Evolutionary conservation across 2,797 vertebrate species (phyloP), one percentile per base, ranked within the genome.

Genomic region (Esox masquinongy): DNA sequence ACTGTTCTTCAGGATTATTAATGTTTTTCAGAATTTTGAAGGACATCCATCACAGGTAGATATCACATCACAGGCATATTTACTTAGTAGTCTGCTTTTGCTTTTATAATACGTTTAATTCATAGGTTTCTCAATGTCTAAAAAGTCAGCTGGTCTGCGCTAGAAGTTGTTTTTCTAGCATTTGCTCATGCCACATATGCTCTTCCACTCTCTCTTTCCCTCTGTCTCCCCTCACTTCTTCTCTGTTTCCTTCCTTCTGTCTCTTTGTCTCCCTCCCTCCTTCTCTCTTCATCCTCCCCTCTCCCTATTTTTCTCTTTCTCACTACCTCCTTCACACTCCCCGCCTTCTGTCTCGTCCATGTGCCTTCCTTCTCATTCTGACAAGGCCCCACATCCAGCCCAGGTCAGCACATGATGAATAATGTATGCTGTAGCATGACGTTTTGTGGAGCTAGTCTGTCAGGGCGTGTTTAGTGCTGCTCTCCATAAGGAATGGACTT

Each of bases 371-470:
- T 73, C 72, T 16, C 74, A 80, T 88, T 88, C 84, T 92, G 88
- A 92, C 90, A 88, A 88, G 88, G 87, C 89, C 88, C 86, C 88
- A 89, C 88, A 91, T 89, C 86, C 83, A 88, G 85, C 26, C 64
- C 31, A 66, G 87, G 88, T 66, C 82, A 64, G 84, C 84, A 84
- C 88, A 86, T 85, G 88, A 90, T 92, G 90, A 92, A 93, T 92
- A 93, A 93, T 92, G 88, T 87, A 93, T 92, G 87, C 81, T 88
- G 83, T 80, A 68, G 78, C 79, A 78, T 77, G 67, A 26, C 85
- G 84, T 83, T 81, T 82, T 80, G 82, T 47, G 75, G 82, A 80
- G 68, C 2, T 74, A 47, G 53, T 69, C 67, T 70, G 73, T 83
- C 34, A 67, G 72, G 56, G 77, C 74, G 79, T 80, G 67, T 76